Evolutionary conservation across 2,888 invertebrate genomes (phyloP).

Genomic region (Lasioglossum zephyrum): DNA sequence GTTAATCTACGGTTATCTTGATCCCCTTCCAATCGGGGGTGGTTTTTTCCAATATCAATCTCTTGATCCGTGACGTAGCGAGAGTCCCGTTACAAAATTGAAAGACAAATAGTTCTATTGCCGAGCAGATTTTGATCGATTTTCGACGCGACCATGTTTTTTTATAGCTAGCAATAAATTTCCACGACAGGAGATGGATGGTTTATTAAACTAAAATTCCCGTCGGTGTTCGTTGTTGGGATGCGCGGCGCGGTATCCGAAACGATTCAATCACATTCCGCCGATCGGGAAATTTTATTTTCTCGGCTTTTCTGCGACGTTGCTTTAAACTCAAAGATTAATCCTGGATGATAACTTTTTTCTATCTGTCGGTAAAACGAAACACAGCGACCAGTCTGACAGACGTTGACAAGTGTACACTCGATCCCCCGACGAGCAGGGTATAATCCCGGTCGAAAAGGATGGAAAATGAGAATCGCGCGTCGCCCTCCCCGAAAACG

Average conservation of each 20-base stretch:
- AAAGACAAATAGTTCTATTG: background rate
- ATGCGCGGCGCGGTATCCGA: background rate
- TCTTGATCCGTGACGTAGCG: background rate
- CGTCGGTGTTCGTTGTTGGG: background rate
- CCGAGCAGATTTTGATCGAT: background rate
- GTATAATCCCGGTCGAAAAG: background rate
- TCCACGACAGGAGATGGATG: background rate
- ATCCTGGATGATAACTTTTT: background rate
- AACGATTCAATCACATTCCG: background rate
- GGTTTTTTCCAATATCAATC: constrained; percentile 3
- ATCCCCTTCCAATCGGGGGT: background rate
- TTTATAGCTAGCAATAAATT: background rate
- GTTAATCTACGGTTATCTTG: background rate
- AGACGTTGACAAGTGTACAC: background rate
- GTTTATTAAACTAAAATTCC: background rate
- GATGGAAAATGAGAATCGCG: background rate
- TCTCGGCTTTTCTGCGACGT: background rate
- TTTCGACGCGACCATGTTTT: background rate
- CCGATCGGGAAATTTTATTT: background rate
- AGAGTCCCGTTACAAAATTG: background rate
- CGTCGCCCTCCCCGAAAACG: background rate
- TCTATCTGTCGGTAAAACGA: background rate
- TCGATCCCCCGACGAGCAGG: background rate
- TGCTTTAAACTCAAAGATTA: background rate
- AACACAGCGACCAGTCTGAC: background rate